Percentiles rank a stretch among this genome's conserved stretches.
Evolutionary conservation across 1,140 invertebrate genomes (phyloP).

Genomic region (Aphis gossypii): DNA sequence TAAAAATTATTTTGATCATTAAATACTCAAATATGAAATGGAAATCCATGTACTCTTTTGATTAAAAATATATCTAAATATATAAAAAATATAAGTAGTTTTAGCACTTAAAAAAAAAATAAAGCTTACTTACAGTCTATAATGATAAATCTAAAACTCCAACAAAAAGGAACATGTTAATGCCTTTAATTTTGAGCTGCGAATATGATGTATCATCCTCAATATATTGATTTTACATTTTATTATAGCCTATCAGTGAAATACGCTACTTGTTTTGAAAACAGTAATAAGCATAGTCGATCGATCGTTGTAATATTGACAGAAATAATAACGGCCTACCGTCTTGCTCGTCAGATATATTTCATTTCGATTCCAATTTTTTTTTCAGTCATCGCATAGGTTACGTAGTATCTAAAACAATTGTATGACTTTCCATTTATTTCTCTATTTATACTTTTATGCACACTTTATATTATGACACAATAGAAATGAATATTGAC

Average conservation of each 20-base stretch:
- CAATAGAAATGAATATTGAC: not conserved
- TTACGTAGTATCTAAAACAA: too few species aligned
- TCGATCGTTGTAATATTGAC: not conserved
- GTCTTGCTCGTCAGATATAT: not conserved
- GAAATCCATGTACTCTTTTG: not conserved
- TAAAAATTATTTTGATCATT: not conserved
- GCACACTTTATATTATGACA: not conserved
- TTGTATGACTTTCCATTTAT: not conserved
- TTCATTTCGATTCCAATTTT: not conserved
- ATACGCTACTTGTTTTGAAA: not conserved
- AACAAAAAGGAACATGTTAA: not conserved
- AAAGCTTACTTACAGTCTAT: not conserved
- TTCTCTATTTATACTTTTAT: not conserved
- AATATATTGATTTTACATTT: not conserved
- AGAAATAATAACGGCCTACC: not conserved
- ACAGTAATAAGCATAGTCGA: not conserved
- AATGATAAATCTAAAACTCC: not conserved
- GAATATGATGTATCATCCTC: not conserved
- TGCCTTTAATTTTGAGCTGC: not conserved
- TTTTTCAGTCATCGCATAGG: not conserved
- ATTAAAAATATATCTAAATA: not conserved
- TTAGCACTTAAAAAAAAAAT: not conserved
- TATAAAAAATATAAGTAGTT: not conserved
- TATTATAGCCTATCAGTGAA: too few species aligned
- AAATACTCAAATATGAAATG: not conserved